Evolutionary conservation across 2,113 vertebrate genomes (phyloP).

Genomic region (Tringa solitaria): DNA sequence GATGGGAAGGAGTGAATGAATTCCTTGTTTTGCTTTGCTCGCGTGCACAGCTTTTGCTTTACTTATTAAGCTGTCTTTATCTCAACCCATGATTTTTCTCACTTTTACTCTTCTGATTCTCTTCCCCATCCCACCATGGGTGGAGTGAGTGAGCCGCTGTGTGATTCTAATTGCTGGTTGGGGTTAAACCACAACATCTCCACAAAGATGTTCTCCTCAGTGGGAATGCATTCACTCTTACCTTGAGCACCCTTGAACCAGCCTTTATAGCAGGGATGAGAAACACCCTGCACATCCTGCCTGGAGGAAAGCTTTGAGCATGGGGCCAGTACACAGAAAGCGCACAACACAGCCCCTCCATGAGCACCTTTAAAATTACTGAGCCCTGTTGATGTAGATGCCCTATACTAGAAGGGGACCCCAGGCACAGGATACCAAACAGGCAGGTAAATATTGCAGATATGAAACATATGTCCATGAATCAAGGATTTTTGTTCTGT

Average conservation of each 20-base stretch:
- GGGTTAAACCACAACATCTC: background rate
- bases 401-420: background rate
- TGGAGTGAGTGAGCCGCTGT: background rate
- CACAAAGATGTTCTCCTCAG: background rate
- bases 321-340: background rate
- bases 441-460: background rate
- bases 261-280: background rate
- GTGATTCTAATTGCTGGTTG: background rate
- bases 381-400: background rate
- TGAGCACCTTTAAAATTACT: background rate
- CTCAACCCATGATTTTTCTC: background rate
- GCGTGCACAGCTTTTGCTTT: background rate
- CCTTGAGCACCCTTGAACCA: background rate
- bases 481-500: background rate
- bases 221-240: background rate
- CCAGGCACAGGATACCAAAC: background rate
- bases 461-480: background rate
- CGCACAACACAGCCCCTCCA: background rate
- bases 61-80: background rate
- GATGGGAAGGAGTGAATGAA: background rate
- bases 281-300: background rate
- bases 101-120: background rate
- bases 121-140: background rate
- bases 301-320: background rate
- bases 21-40: background rate